Base-by-base conservation (phyloP, 1,140 invertebrate genomes). In the Halictus rubicundus region DNA sequence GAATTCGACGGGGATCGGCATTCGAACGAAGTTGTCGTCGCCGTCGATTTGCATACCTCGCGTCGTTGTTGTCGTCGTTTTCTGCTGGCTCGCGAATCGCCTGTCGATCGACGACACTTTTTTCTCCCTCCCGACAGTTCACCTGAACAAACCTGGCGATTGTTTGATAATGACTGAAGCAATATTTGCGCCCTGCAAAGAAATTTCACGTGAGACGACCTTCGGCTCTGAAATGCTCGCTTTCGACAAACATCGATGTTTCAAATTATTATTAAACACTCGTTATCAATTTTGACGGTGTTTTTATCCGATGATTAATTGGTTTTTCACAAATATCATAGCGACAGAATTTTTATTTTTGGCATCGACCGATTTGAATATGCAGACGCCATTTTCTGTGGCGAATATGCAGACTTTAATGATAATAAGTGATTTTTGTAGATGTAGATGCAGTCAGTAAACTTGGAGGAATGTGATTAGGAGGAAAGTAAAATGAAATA, bases 81-180 rank as follows among this genome's bases (percentile, higher is more conserved):
- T 74, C 32, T 52, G 49, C 57, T 70, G 66, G 68, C 71, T 57
- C 66, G 63, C 81, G 76, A n/a, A n/a, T 57, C 21, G 54, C 54
- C 68, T 39, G 57, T 65, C 63, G 64, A 66, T 66, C n/a, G 39
- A 0, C 1, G 66, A 64, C 69, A 52, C 49, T 57, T 49, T 63
- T 61, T 59, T 72, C 52, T 61, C 69, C 27, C 25, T 54, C 61
- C 71, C 25, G 59, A 61, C 60, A 65, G 60, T 71, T 80, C 85
- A 86, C 85, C 81, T 86, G 85, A 66, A 64, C 70, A 83, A 86
- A 86, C 68, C 72, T 39, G 70, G 49, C 60, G 61, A 16, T 63
- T 86, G 70, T 83, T 83, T 76, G 79, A 75, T 72, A 54, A 76
- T 70, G 52, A 54, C 75, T 68, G 73, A 73, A 25, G 68, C 69